Evolutionary conservation across 2,888 invertebrate species (phyloP).

Genomic region (Neoascia interrupta): DNA sequence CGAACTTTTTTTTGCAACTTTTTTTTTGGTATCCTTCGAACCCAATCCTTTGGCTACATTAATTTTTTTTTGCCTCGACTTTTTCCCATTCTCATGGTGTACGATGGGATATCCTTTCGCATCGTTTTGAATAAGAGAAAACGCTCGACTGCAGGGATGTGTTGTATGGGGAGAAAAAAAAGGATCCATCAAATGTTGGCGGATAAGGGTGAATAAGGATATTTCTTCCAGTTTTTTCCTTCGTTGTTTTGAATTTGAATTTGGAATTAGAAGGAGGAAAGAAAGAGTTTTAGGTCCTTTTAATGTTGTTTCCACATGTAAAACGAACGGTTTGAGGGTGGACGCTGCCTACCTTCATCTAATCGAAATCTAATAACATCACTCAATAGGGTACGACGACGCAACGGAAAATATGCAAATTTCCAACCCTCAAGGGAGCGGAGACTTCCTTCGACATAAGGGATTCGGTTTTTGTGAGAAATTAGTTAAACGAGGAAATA

Average conservation of each 20-base stretch:
- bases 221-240: conserved; percentile 14
- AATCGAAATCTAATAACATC: conserved; percentile 68
- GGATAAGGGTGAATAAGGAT: conserved; percentile 56
- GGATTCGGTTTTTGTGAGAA: conserved; percentile 41
- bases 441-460: conserved; percentile 9
- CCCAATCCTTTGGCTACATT: conserved; percentile 51
- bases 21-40: conserved; percentile 38
- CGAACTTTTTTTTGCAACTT: conserved; percentile 10
- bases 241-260: conserved; percentile 49
- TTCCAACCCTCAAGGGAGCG: conserved; percentile 27
- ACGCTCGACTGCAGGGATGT: conserved; percentile 44
- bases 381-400: conserved; percentile 54
- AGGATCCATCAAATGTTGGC: conserved; percentile 66
- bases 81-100: conserved; percentile 26
- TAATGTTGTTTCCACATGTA: conserved; percentile 44
- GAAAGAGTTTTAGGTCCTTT: conserved; percentile 38
- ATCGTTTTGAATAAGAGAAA: conserved; percentile 61
- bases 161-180: conserved; percentile 39
- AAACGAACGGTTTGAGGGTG: neutral
- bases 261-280: conserved; percentile 35
- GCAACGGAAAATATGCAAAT: conserved; percentile 63
- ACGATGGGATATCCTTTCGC: conserved; percentile 50
- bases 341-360: conserved; percentile 42
- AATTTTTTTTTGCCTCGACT: too few species aligned
- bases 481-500: conserved; percentile 65